These are phyloP conservation scores for Eupithecia centaureata DNA, from an alignment of 2,888 invertebrate genomes.

Conservation along the genomic window DNA sequence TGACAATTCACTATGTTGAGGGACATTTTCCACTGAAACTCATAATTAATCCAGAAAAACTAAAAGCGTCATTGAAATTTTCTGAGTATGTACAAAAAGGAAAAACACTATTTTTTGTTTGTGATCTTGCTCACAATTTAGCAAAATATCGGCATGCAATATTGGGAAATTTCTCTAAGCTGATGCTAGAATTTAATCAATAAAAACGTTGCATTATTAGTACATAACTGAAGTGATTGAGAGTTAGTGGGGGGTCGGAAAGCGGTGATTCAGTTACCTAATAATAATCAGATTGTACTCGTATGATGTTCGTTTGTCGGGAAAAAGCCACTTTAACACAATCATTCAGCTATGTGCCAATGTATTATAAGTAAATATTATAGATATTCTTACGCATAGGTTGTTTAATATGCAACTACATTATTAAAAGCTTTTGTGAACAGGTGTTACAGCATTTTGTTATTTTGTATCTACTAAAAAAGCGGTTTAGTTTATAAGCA, in stretches of 20 bases:
- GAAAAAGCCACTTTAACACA: constrained; percentile 79
- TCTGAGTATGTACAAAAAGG: no score
- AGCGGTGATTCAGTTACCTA: constrained; percentile 21
- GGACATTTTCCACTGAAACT: not conserved
- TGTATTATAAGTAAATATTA: constrained; percentile 21
- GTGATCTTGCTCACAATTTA: no score
- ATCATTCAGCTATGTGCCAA: constrained; percentile 78
- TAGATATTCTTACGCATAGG: not conserved
- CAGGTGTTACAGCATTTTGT: not conserved
- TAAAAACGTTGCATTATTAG: constrained; percentile 28
- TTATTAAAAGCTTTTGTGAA: not conserved
- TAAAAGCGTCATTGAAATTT: not conserved
- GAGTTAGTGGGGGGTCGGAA: constrained; percentile 34
- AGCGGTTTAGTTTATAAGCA: no score
- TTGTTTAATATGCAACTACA: not conserved
- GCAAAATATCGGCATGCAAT: not conserved
- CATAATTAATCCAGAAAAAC: no score
- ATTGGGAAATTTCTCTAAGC: not conserved
- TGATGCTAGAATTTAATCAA: constrained; percentile 15
- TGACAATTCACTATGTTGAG: not conserved
- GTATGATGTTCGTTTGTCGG: constrained; percentile 67
- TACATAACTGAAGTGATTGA: constrained; percentile 81
- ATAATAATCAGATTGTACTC: not conserved
- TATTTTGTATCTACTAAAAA: not conserved
- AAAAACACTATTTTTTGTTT: no score